Conservation (phyloP, 2,113 vertebrate species). For the Marcusenius ussheri region DNA sequence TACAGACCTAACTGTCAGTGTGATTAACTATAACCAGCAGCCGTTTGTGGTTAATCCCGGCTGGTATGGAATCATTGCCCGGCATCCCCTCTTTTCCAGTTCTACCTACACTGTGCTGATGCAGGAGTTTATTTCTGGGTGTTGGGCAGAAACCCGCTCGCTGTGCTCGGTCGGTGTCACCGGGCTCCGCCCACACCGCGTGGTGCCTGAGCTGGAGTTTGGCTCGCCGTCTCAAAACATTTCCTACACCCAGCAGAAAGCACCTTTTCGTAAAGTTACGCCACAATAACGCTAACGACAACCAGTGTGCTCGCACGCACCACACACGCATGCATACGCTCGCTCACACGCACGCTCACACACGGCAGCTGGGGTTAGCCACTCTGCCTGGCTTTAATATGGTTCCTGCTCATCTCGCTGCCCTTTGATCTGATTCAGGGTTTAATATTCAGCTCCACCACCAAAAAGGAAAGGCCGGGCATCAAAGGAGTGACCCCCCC, state of each 20-base stretch:
- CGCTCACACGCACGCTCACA: neutral
- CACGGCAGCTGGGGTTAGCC: neutral
- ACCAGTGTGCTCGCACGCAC: neutral
- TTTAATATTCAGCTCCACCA: constrained; percentile 9
- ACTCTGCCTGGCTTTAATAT: neutral
- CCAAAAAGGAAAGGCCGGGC: neutral
- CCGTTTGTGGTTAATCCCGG: neutral
- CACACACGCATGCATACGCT: neutral
- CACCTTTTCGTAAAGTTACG: neutral
- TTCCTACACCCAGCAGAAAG: neutral
- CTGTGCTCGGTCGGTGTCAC: neutral
- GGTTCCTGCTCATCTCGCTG: neutral
- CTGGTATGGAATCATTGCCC: neutral
- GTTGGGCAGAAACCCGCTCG: neutral
- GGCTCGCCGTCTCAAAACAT: neutral
- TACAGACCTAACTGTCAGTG: neutral
- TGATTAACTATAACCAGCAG: neutral
- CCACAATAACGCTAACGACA: neutral
- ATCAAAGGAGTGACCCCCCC: neutral
- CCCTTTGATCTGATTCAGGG: neutral
- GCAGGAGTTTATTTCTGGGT: neutral
- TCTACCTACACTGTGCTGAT: neutral
- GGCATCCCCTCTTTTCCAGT: neutral
- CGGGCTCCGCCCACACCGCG: neutral
- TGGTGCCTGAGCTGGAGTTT: neutral